Base-by-base conservation (phyloP, 1,140 invertebrate species). In the Pseudomyrmex dendroicus region DNA sequence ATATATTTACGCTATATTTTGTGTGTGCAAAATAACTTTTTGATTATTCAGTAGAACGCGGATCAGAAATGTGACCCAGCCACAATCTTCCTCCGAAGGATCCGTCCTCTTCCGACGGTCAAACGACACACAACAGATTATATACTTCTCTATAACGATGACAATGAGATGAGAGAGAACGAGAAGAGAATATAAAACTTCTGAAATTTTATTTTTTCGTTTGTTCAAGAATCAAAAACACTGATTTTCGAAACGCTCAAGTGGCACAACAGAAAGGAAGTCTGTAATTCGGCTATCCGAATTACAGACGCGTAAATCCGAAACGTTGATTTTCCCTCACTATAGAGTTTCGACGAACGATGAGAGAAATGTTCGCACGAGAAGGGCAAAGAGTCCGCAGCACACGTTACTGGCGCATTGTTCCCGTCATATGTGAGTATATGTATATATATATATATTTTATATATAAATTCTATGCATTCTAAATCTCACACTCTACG, bases 271-370 rank as follows among this genome's bases (percentile, higher is more conserved):
- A 48, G 12, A 80, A 35, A 48, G 64, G 10, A 78, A 78, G 20
- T 35, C 54, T 57, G n/a, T 72, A 59, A 70, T 57, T 72, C 15
- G 35, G 12, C 9, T 68, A 68, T 17, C n/a, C n/a, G n/a, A n/a
- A n/a, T n/a, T n/a, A n/a, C n/a, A n/a, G n/a, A n/a, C n/a, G n/a
- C 13, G 52, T 68, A 63, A 35, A 78, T 68, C 35, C 63, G 44
- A 78, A 68, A 46, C 54, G 20, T 78, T 68, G 70, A 78, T 57
- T 70, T 80, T 8, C 48, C 35, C 12, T 3, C 17, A 50, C n/a
- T 25, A 25, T 25, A 25, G 25, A 61, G 54, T 35, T 5, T 35
- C 12, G 56, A 72, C 9, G 46, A 20, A 70, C 12, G 67, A 80
- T 59, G 44, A 35, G 35, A 35, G 35, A 80, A 72, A 80, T n/a